A percentile compares a stretch with the other conserved stretches of the same genome.
phyloP scores from a whole-genome alignment of 2,113 vertebrate species.

The Callocephalon fimbriatum region DNA sequence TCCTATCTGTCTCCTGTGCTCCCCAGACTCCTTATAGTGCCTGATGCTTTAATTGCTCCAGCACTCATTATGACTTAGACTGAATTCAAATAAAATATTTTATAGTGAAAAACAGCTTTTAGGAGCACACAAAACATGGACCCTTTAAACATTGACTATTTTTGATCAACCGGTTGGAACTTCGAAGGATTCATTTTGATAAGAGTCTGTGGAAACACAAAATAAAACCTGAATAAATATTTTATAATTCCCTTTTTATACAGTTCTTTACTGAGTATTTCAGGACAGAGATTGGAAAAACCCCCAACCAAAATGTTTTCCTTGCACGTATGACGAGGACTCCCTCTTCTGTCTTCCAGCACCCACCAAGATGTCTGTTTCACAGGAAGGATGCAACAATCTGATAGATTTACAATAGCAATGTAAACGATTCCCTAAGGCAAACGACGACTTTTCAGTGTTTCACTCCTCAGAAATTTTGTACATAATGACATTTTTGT shows the following conservation, averaged over 20 bases:
- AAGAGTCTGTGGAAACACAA: neutral
- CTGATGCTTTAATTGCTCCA: slow-evolving; percentile 56
- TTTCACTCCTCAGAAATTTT: neutral
- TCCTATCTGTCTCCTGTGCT: slow-evolving; percentile 42
- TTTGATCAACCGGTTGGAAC: neutral
- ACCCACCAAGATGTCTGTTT: neutral
- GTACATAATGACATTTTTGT: neutral
- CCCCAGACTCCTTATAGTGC: slow-evolving; percentile 8
- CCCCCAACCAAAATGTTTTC: neutral
- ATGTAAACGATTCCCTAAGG: neutral
- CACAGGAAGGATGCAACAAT: neutral
- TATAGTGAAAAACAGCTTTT: neutral
- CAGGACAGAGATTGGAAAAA: neutral
- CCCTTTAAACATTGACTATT: neutral
- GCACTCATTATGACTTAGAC: slow-evolving; percentile 28
- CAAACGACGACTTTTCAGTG: neutral
- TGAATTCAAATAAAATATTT: slow-evolving; percentile 34
- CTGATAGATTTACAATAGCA: neutral
- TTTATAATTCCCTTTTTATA: neutral
- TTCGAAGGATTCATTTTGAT: neutral
- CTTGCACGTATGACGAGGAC: neutral
- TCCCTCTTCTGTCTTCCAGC: neutral
- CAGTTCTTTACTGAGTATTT: neutral
- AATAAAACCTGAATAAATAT: neutral
- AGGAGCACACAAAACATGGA: neutral